Conservation (phyloP, 2,888 invertebrate genomes). For the Phorcus lineatus region DNA sequence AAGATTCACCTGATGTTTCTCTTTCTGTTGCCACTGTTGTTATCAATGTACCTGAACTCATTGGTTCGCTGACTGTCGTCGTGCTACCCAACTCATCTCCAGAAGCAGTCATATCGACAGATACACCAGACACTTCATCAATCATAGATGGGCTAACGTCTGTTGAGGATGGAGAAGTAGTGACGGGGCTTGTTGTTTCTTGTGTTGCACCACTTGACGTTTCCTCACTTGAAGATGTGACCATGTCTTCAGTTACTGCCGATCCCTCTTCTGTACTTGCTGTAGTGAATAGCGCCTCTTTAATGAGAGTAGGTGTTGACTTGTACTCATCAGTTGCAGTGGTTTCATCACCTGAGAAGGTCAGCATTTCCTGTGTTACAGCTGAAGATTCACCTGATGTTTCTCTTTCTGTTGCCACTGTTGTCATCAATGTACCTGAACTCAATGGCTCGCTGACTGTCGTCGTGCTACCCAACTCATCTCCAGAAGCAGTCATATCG, state of each 20-base stretch:
- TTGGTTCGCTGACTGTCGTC: background rate
- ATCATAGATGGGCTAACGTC: background rate
- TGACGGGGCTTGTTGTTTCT: background rate
- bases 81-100: background rate
- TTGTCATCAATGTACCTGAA: too few relatives aligned
- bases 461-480: too few relatives aligned
- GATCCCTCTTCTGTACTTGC: background rate
- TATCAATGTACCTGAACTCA: background rate
- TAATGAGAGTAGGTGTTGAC: background rate
- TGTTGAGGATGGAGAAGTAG: background rate
- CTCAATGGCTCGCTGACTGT: too few relatives aligned
- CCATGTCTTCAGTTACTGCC: background rate
- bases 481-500: too few relatives aligned
- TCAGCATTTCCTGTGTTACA: too few relatives aligned
- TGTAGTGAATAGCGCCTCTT: background rate
- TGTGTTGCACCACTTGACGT: too few relatives aligned
- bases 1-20: background rate
- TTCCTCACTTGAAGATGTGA: background rate
- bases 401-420: too few relatives aligned
- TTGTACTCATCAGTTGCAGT: background rate
- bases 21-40: background rate
- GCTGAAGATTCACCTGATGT: too few relatives aligned
- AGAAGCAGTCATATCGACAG: background rate
- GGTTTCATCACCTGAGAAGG: too few relatives aligned
- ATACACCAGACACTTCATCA: background rate